phyloP scores from a whole-genome alignment of 2,888 invertebrate genomes.

The Eupithecia subfuscata region DNA sequence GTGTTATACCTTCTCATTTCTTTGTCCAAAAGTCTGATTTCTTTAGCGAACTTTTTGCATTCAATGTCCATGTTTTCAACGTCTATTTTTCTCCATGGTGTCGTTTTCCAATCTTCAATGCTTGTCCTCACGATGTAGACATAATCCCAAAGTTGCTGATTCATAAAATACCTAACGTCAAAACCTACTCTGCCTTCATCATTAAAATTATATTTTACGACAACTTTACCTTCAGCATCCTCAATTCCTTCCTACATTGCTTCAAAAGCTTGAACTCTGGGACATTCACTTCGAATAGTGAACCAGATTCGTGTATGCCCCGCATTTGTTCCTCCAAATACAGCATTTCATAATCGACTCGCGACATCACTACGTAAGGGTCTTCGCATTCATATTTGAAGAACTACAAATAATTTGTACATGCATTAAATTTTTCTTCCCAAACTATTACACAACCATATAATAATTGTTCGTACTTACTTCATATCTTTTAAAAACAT shows the following conservation, averaged over 20 bases:
- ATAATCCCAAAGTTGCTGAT: constrained; percentile 98
- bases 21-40: constrained; percentile 95
- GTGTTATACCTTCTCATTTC: constrained; percentile 90
- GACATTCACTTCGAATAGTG: constrained; percentile 96
- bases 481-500: constrained; percentile 91
- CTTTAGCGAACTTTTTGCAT: constrained; percentile 98
- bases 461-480: constrained; percentile 48
- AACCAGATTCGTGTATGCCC: constrained; percentile 94
- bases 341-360: constrained; percentile 90
- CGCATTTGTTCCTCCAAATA: constrained; percentile 94
- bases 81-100: constrained; percentile 98
- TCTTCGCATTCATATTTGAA: constrained; percentile 89
- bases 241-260: constrained; percentile 95
- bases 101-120: constrained; percentile 98
- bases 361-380: constrained; percentile 90
- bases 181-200: neutral
- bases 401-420: constrained; percentile 68
- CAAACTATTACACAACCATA: neutral
- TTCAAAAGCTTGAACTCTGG: constrained; percentile 97
- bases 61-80: constrained; percentile 99
- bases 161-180: constrained; percentile 10
- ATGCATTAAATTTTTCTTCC: neutral
- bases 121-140: constrained; percentile 94
- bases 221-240: constrained; percentile 89
- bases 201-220: neutral